Evolutionary conservation across 2,797 vertebrate species (phyloP).

Genomic region (Melanotaenia nigrans): DNA sequence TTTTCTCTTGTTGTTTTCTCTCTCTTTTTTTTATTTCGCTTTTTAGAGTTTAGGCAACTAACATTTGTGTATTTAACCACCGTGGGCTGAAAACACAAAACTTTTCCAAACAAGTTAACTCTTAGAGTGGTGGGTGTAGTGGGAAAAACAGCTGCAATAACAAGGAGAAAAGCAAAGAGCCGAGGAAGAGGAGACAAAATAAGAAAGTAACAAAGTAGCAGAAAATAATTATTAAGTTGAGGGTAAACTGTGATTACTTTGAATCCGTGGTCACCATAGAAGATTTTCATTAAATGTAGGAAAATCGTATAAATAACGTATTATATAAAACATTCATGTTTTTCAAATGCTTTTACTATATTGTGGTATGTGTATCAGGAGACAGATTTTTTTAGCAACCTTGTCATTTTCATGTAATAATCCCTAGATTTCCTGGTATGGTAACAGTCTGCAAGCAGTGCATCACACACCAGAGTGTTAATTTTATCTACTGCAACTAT

Average conservation of each 20-base stretch:
- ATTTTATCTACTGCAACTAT: too few relatives aligned
- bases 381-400: too few relatives aligned
- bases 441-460: too few relatives aligned
- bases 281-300: background rate
- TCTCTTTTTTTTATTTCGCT: constrained; percentile 17
- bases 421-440: too few relatives aligned
- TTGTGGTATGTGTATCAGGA: too few relatives aligned
- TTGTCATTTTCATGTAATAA: too few relatives aligned
- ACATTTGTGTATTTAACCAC: constrained; percentile 47
- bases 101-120: constrained; percentile 50
- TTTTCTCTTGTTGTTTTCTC: constrained; percentile 3
- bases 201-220: constrained; percentile 8
- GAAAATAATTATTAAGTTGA: constrained; percentile 10
- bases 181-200: background rate
- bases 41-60: constrained; percentile 7
- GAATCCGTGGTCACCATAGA: background rate
- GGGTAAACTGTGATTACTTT: background rate
- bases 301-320: too few relatives aligned
- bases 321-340: too few relatives aligned
- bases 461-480: too few relatives aligned
- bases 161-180: constrained; percentile 24
- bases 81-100: constrained; percentile 47
- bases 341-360: too few relatives aligned
- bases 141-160: constrained; percentile 44
- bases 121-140: constrained; percentile 41